Conservation (phyloP, 1,140 invertebrate genomes). For the Uloborus diversus region DNA sequence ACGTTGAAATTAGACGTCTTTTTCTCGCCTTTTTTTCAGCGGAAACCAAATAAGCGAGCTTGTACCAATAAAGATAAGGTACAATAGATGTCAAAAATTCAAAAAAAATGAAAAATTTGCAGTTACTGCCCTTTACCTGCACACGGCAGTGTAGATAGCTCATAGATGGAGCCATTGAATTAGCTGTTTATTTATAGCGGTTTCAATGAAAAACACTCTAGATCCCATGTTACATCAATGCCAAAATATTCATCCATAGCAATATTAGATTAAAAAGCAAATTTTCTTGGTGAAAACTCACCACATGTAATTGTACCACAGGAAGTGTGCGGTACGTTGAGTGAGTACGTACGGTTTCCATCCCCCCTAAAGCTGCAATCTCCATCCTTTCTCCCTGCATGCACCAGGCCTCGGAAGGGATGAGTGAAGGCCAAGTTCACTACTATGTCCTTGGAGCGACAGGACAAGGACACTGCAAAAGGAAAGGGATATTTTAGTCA, state of each 20-base stretch:
- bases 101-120: background rate
- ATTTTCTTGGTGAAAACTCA: constrained; percentile 4
- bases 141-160: background rate
- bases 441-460: constrained; percentile 46
- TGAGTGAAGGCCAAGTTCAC: constrained; percentile 55
- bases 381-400: constrained; percentile 53
- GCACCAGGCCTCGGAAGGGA: constrained; percentile 52
- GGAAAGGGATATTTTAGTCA: background rate
- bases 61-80: no score
- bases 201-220: background rate
- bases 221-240: background rate
- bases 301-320: constrained; percentile 57
- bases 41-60: no score
- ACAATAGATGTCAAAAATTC: no score
- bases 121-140: background rate
- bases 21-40: no score
- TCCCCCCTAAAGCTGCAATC: constrained; percentile 54
- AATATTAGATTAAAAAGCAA: background rate
- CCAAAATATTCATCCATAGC: background rate
- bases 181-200: background rate
- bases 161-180: no score
- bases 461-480: constrained; percentile 47
- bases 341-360: constrained; percentile 42
- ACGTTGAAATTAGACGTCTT: no score
- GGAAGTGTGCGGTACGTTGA: constrained; percentile 43